phyloP scores from a whole-genome alignment of 2,113 vertebrate genomes.

The Variabilichromis moorii region DNA sequence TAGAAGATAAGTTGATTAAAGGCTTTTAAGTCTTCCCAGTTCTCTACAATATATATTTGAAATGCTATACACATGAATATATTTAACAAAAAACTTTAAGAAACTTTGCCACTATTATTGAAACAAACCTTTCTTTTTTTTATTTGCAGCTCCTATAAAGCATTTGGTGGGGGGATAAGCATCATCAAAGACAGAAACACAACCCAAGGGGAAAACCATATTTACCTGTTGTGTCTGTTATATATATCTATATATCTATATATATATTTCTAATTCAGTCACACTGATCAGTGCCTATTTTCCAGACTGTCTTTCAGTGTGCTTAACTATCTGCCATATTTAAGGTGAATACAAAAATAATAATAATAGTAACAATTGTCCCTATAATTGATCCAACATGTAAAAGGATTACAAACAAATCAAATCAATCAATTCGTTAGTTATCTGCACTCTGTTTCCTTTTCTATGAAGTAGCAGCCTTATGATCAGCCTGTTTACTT shows the following conservation, averaged over 20 bases:
- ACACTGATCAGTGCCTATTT: not conserved
- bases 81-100: not conserved
- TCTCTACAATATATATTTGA: not conserved
- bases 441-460: not conserved
- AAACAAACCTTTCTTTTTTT: not conserved
- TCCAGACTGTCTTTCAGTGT: not conserved
- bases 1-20: constrained; percentile 33
- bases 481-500: not conserved
- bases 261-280: not conserved
- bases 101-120: not conserved
- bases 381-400: not conserved
- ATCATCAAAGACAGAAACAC: not conserved
- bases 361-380: not conserved
- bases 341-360: not conserved
- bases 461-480: not conserved
- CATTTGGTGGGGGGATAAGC: not conserved
- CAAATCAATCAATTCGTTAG: not conserved
- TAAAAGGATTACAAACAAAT: not conserved
- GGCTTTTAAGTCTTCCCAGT: not conserved
- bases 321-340: not conserved
- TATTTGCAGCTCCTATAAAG: not conserved
- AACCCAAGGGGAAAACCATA: not conserved
- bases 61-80: not conserved
- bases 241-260: not conserved
- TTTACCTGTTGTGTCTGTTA: not conserved